Evolutionary conservation across 53 echinoderm and acorn worm species (phyloP).

Genomic region (Patiria pectinifera): DNA sequence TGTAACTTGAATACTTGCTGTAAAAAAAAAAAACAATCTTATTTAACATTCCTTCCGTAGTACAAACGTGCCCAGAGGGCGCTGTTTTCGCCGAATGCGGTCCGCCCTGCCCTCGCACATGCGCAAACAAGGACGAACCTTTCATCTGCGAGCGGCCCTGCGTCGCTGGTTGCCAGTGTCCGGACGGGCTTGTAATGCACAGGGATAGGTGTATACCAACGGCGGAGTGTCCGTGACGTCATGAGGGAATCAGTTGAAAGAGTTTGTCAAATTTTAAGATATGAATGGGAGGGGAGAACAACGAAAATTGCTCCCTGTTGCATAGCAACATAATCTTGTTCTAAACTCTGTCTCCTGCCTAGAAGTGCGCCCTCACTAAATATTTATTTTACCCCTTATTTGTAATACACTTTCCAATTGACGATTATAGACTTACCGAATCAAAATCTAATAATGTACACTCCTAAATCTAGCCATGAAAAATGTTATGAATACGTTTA

Average conservation of each 20-base stretch:
- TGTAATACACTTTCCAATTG: no score
- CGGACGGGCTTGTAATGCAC: constrained; percentile 83
- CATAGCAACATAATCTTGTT: no score
- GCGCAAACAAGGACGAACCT: constrained; percentile 81
- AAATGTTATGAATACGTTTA: no score
- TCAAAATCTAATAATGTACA: no score
- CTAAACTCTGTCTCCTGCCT: no score
- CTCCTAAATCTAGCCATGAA: no score
- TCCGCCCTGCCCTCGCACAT: constrained; percentile 88
- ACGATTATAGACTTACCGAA: no score
- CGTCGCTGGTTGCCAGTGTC: constrained; percentile 90
- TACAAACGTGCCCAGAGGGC: constrained; percentile 70
- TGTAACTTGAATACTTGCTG: neutral
- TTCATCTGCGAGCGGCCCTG: constrained; percentile 66
- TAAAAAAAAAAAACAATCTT: no score
- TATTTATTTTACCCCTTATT: no score
- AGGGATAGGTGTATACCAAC: constrained; percentile 75
- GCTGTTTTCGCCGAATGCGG: constrained; percentile 90
- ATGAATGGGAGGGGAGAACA: neutral
- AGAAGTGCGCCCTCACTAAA: no score
- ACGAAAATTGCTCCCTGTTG: neutral
- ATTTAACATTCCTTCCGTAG: neutral
- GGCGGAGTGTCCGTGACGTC: constrained; percentile 73
- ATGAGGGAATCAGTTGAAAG: neutral
- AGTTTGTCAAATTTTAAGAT: neutral